A percentile compares a stretch with the other conserved stretches of the same genome.
Conservation (phyloP, 1,140 invertebrate species). For the Drosophila trapezifrons region DNA sequence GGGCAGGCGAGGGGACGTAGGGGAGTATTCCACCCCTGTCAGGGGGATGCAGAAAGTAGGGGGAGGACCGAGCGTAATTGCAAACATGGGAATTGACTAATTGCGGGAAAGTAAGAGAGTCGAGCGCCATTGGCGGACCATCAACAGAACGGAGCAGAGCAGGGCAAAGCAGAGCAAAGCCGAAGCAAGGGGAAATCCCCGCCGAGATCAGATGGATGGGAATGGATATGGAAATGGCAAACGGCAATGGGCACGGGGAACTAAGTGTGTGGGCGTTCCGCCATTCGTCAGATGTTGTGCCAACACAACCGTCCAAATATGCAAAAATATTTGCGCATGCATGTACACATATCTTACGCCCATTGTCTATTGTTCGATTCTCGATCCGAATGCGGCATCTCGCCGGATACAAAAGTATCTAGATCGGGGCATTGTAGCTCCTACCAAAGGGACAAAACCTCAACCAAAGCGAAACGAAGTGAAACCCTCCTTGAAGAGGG, state of each 20-base stretch:
- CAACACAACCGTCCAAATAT: constrained; percentile 59
- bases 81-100: constrained; percentile 71
- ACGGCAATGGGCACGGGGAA: neutral
- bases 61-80: constrained; percentile 39
- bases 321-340: constrained; percentile 52
- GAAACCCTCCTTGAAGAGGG: constrained; percentile 28
- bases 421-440: constrained; percentile 50
- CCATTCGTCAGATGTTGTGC: constrained; percentile 63
- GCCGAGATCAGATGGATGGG: constrained; percentile 2
- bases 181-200: neutral
- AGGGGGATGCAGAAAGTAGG: constrained; percentile 20
- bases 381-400: constrained; percentile 28
- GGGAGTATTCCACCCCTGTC: neutral
- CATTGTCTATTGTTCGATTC: constrained; percentile 18
- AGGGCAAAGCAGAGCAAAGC: neutral
- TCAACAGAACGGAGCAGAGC: constrained; percentile 2
- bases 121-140: constrained; percentile 37
- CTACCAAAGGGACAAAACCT: constrained; percentile 44
- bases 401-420: constrained; percentile 44
- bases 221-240: constrained; percentile 1
- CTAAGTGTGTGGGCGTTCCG: constrained; percentile 29
- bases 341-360: neutral
- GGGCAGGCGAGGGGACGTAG: constrained; percentile 13
- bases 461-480: constrained; percentile 16
- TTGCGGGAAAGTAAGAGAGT: constrained; percentile 54